These are phyloP conservation scores for Coenonympha arcania DNA, from an alignment of 2,888 invertebrate species.

Conservation along the genomic window DNA sequence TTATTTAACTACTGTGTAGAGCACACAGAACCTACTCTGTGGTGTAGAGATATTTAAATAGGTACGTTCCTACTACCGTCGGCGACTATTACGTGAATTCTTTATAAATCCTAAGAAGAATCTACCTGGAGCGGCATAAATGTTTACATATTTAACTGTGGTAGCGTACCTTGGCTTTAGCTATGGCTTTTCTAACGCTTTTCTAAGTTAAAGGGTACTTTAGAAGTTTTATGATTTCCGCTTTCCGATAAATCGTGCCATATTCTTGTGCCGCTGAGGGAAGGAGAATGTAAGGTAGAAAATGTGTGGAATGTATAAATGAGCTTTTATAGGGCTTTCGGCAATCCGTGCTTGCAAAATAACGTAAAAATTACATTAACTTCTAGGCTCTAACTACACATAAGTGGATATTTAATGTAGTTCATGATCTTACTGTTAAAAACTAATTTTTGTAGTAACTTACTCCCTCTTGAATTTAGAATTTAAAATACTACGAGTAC, in stretches of 20 bases:
- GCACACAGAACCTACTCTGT: too few relatives aligned
- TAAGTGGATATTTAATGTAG: too few relatives aligned
- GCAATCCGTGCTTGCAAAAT: too few relatives aligned
- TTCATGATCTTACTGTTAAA: too few relatives aligned
- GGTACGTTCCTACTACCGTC: background rate
- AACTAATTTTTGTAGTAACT: too few relatives aligned
- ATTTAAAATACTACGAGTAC: too few relatives aligned
- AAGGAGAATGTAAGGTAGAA: background rate
- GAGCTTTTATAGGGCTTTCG: too few relatives aligned
- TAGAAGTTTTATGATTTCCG: background rate
- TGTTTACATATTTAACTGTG: background rate
- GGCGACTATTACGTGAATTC: conserved; percentile 1
- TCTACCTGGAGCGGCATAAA: background rate
- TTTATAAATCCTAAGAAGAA: conserved; percentile 5
- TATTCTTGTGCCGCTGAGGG: background rate
- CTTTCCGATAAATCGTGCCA: background rate
- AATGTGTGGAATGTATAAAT: background rate
- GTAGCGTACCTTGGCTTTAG: background rate
- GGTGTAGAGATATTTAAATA: background rate
- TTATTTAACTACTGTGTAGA: background rate
- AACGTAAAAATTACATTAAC: too few relatives aligned
- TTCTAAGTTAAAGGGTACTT: background rate
- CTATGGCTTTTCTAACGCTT: background rate
- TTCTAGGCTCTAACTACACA: too few relatives aligned
- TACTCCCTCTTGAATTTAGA: too few relatives aligned